Evolutionary conservation across 1,140 invertebrate species (phyloP).

Genomic region (Drosophila sulfurigaster): DNA sequence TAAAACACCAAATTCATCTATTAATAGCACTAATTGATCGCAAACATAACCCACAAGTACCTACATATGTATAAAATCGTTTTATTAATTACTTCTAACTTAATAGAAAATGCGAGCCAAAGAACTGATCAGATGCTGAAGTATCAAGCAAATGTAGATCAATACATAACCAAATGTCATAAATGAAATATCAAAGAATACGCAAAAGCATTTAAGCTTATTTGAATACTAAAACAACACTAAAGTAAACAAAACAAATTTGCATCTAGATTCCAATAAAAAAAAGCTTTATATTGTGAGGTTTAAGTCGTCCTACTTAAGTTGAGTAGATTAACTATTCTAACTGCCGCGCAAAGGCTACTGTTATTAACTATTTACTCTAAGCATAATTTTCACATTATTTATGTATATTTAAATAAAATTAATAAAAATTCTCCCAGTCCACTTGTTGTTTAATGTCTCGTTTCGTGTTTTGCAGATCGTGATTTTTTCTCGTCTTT

Average conservation of each 20-base stretch:
- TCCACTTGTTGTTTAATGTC: slow-evolving; percentile 2
- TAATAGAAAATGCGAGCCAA: slow-evolving; percentile 76
- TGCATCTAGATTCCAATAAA: slow-evolving; percentile 18
- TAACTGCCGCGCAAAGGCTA: slow-evolving; percentile 66
- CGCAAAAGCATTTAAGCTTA: slow-evolving; percentile 44
- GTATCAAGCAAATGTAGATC: slow-evolving; percentile 56
- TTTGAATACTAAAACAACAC: slow-evolving; percentile 1
- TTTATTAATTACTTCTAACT: slow-evolving; percentile 71
- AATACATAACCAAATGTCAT: slow-evolving; percentile 25
- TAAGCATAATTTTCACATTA: background rate
- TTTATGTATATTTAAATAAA: slow-evolving; percentile 4
- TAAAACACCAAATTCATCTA: slow-evolving; percentile 31
- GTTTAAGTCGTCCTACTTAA: slow-evolving; percentile 37
- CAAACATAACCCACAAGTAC: slow-evolving; percentile 76
- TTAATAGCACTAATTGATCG: slow-evolving; percentile 53
- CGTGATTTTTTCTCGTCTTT: too few relatives aligned
- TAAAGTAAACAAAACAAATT: background rate
- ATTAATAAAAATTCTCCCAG: slow-evolving; percentile 20
- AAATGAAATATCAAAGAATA: background rate
- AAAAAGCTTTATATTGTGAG: slow-evolving; percentile 15
- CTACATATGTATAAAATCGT: slow-evolving; percentile 62
- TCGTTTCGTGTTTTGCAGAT: too few relatives aligned
- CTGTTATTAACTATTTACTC: slow-evolving; percentile 69
- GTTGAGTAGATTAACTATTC: slow-evolving; percentile 20
- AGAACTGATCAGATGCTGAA: slow-evolving; percentile 71